phyloP scores from a whole-genome alignment of 2,797 vertebrate genomes.

The Salarias fasciatus region DNA sequence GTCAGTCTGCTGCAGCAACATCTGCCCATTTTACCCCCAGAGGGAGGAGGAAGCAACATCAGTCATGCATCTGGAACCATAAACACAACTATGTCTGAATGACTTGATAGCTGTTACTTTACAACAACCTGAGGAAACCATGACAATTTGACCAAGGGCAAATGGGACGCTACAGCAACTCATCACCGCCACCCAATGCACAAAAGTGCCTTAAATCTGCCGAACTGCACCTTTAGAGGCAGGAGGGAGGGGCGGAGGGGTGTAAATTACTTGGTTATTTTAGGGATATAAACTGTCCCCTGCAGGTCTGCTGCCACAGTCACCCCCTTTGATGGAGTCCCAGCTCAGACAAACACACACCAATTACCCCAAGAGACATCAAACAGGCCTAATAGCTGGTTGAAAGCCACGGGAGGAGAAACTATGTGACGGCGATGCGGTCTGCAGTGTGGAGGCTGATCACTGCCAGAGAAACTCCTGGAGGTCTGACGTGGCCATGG shows the following conservation, averaged over 20 bases:
- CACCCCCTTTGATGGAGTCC: constrained; percentile 28
- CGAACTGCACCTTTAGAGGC: neutral
- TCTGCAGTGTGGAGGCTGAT: constrained; percentile 45
- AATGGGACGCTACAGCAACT: too few species aligned
- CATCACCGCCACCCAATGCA: too few species aligned
- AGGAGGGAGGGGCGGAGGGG: constrained; percentile 16
- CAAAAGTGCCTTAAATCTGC: too few species aligned
- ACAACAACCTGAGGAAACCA: too few species aligned
- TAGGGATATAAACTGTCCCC: constrained; percentile 29
- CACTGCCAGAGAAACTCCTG: constrained; percentile 26
- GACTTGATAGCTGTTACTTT: too few species aligned
- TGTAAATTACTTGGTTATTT: constrained; percentile 58
- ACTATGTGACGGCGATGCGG: constrained; percentile 23
- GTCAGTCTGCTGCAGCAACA: too few species aligned
- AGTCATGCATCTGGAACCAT: too few species aligned
- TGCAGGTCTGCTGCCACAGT: constrained; percentile 33
- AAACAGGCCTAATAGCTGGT: constrained; percentile 53
- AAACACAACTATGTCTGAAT: too few species aligned
- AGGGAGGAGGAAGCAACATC: too few species aligned
- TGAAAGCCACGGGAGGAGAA: constrained; percentile 31
- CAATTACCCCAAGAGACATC: constrained; percentile 60
- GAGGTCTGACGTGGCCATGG: constrained; percentile 65
- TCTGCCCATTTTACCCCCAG: too few species aligned
- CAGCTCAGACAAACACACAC: constrained; percentile 49
- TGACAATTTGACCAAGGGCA: too few species aligned